Base-by-base conservation (phyloP, 2,797 vertebrate species). In the Taeniopygia guttata region DNA sequence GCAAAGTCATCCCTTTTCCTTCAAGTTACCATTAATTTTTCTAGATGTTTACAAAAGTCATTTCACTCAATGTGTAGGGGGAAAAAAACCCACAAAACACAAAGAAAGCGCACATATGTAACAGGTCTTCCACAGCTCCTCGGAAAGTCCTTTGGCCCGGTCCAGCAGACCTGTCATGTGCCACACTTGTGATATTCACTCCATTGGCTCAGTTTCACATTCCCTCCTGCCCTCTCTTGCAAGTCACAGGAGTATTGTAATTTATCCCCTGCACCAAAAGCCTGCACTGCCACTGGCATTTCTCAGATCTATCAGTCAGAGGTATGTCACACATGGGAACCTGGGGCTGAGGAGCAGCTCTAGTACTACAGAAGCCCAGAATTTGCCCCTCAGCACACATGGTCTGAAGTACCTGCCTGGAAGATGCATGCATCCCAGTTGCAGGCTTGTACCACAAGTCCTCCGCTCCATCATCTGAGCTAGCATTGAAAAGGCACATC, bases 181-280 rank as follows among this genome's bases (percentile, higher is more conserved):
- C 21, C n/a, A 69, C 20, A 7, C 2, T 32, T 29, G 13, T 7
- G 14, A 60, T 22, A 34, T 16, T 84, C 62, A 59, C 5, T 4
- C 13, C 4, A 32, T 27, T 27, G 46, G 32, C 32, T 11, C 26
- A 56, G 32, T 25, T 48, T 51, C 46, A 34, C 16, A 10, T 54
- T 56, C 32, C 18, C 18, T 79, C 67, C 42, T 59, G 11, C 16
- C 15, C 11, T 56, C 34, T 75, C 58, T 36, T 63, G 36, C 36
- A 55, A 17, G 8, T 12, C 6, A 0, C 0, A 2, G 26, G 38
- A 38, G 13, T 17, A 34, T 3, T 46, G 13, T 64, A 5, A 29
- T 22, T 78, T 74, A 38, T 48, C 11, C 69, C 16, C 60, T 74
- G 40, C 43, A 55, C 9, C 40, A 40, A 30, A 66, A 73, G 16